Evolutionary conservation across 2,888 invertebrate genomes (phyloP), one percentile per base, ranked within the genome.

Genomic region (Bellardia bayeri): DNA sequence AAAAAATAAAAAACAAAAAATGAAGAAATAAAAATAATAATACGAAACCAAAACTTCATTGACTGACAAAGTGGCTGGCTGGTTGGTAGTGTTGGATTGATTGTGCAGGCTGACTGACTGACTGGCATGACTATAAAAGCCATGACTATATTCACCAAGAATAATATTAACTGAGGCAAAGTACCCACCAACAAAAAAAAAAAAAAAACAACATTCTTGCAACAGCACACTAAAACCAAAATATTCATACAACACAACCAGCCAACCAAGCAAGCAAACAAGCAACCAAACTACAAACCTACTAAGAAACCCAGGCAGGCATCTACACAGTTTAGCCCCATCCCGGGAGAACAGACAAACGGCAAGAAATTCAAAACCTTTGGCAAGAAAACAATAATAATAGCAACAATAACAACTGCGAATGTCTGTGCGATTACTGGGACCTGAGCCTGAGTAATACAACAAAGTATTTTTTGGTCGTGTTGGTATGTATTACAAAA

Each of bases 351-450:
- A 51, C 51, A 30, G 13, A 76, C 78, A 68, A 16, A 61, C 23
- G 61, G 68, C 37, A 80, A 78, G 87, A 84, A 87, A 87, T 85
- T 82, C 49, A 75, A 87, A 87, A 85, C 85, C 79, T 87, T 87
- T 71, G 49, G 37, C 76, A 75, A 66, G 4, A 82, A 68, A 45
- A 82, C 23, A 61, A 45, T 6, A 58, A 51, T 4, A 72, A 58
- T n/a, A 56, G 9, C 33, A 49, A 23, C 37, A 11, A 3, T 3
- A 13, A 49, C 30, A 16, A 9, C 13, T 51, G 23, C 69, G 69
- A 69, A 45, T 56, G 66, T 16, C 33, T 30, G 30, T 76, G 51
- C 61, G 54, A 64, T 78, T 63, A 71, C 71, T 69, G 40, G 40
- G 49, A 33, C 16, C 30, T 56, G 37, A 54, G 51, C 61, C 69